These are phyloP conservation scores for Psittacula cyanocephala DNA, from an alignment of 2,113 vertebrate genomes.

Conservation along the genomic window DNA sequence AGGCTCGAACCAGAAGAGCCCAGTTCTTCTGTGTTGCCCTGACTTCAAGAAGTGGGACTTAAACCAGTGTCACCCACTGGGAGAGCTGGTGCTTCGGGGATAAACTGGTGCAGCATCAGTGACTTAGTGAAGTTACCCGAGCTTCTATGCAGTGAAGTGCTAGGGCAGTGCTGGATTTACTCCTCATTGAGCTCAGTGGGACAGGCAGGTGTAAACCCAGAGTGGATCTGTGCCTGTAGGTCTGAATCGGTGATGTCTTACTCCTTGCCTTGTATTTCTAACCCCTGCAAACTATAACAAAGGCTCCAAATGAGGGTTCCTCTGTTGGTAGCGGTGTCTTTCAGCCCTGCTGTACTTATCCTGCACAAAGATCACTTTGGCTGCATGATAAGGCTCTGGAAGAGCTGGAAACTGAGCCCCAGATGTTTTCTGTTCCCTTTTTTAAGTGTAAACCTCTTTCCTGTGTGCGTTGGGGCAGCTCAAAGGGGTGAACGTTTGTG, in stretches of 20 bases:
- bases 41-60: not conserved
- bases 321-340: not conserved
- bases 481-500: rapidly evolving
- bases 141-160: not conserved
- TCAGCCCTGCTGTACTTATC: not conserved
- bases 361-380: not conserved
- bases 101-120: not conserved
- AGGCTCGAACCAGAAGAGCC: not conserved
- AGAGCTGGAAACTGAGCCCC: not conserved
- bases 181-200: not conserved
- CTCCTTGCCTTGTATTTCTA: not conserved
- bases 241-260: too few species aligned
- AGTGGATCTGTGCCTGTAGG: not conserved
- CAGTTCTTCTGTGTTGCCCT: not conserved
- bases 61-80: not conserved
- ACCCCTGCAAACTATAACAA: not conserved
- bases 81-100: not conserved
- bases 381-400: not conserved
- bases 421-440: not conserved
- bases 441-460: not conserved
- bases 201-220: not conserved
- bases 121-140: too few species aligned
- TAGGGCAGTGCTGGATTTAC: not conserved
- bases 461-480: not conserved
- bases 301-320: not conserved